Evolutionary conservation across 2,113 vertebrate genomes (phyloP).

Genomic region (Australoheros scitulus): DNA sequence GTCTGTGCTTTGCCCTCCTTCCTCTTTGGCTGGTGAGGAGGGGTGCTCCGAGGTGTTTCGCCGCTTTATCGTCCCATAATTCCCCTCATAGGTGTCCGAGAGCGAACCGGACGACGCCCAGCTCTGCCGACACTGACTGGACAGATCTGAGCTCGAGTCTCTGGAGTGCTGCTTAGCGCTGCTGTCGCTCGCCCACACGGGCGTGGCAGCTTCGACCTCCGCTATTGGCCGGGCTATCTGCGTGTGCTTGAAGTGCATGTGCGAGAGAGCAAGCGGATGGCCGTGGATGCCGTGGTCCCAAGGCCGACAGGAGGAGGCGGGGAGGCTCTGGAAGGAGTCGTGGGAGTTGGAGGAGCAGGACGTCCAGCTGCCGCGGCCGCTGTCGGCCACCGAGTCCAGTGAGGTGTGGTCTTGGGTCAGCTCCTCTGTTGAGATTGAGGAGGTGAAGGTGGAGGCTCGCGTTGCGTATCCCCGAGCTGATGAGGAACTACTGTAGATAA

Average conservation of each 20-base stretch:
- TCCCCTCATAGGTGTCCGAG: conserved; percentile 88
- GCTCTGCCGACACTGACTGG: conserved; percentile 84
- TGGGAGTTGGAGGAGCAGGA: conserved; percentile 96
- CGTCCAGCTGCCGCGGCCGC: conserved; percentile 96
- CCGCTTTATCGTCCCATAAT: conserved; percentile 89
- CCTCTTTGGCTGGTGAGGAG: conserved; percentile 73
- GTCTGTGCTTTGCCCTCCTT: conserved; percentile 79
- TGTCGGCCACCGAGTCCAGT: conserved; percentile 86
- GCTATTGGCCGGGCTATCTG: conserved; percentile 85
- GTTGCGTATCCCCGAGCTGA: conserved; percentile 72
- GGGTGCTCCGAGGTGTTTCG: conserved; percentile 77
- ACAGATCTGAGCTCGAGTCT: conserved; percentile 74
- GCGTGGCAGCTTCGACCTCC: conserved; percentile 81
- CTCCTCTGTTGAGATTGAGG: conserved; percentile 88
- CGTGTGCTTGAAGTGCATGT: conserved; percentile 81
- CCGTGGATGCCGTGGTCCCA: conserved; percentile 79
- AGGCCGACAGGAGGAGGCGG: conserved; percentile 83
- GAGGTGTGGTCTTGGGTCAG: conserved; percentile 87
- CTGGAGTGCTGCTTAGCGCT: conserved; percentile 74
- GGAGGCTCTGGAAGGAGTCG: conserved; percentile 93
- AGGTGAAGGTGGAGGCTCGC: conserved; percentile 80
- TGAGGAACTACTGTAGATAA: conserved; percentile 50
- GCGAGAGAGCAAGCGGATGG: conserved; percentile 78
- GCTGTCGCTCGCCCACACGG: conserved; percentile 72
- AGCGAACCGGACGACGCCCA: conserved; percentile 91